Conservation (phyloP, 2,113 vertebrate species). For the Micronycteris hirsuta region DNA sequence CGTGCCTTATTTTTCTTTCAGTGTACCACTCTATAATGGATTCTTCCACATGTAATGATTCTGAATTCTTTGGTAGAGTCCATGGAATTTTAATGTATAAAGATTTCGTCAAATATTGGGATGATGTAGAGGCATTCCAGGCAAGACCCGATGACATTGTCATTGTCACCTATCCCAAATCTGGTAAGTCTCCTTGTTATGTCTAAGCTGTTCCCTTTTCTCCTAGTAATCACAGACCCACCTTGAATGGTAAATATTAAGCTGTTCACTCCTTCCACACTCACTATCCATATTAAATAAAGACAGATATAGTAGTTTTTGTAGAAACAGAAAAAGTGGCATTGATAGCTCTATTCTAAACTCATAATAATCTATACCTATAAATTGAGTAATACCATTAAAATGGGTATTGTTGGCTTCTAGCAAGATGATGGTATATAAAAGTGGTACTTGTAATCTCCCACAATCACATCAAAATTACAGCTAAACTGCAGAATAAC, state of each 20-base stretch:
- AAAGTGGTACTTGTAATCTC: neutral
- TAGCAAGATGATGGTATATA: neutral
- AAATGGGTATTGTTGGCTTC: neutral
- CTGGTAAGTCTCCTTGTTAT: constrained; percentile 48
- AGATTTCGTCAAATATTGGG: constrained; percentile 58
- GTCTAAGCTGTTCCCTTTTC: neutral
- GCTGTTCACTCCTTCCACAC: neutral
- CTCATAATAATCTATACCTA: neutral
- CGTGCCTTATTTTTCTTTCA: neutral
- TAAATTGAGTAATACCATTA: neutral
- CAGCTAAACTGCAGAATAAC: neutral
- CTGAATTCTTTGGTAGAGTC: constrained; percentile 34
- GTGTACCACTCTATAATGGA: constrained; percentile 12
- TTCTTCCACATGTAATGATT: neutral
- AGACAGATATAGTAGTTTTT: neutral
- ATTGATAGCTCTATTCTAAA: neutral
- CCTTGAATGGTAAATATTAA: neutral
- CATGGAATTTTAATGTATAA: constrained; percentile 67
- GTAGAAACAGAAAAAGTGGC: neutral
- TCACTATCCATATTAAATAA: neutral
- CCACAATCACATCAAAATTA: neutral
- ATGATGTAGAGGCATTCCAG: constrained; percentile 69
- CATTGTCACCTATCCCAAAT: constrained; percentile 75
- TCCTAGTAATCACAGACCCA: neutral
- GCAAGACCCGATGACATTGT: constrained; percentile 73